Conservation (phyloP, 2,113 vertebrate species). For the Naja naja region DNA sequence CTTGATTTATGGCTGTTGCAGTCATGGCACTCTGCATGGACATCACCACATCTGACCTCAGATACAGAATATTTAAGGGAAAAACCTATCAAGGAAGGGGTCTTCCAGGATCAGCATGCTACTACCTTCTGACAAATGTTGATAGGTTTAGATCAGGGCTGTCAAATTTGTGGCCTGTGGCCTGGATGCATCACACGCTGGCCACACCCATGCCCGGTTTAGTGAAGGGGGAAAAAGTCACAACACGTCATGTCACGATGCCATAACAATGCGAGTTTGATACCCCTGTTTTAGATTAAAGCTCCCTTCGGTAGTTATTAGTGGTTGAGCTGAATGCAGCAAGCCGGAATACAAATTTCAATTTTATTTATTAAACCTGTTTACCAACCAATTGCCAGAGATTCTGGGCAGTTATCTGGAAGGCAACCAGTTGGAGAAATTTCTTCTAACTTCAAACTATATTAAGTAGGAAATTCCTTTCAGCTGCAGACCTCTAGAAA, state of each 20-base stretch:
- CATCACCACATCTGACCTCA: background rate
- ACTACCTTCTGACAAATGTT: background rate
- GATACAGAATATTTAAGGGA: background rate
- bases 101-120: background rate
- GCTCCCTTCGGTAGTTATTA: background rate
- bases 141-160: background rate
- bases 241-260: too few species aligned
- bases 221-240: too few species aligned
- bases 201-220: too few species aligned
- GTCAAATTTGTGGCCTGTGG: too few species aligned
- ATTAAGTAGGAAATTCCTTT: background rate
- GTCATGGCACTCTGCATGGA: background rate
- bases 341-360: background rate
- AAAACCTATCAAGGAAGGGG: background rate
- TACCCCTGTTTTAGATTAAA: background rate
- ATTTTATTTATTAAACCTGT: background rate
- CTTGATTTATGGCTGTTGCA: background rate
- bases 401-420: background rate
- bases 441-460: background rate
- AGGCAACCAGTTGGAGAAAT: background rate
- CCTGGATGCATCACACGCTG: too few species aligned
- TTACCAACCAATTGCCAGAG: background rate
- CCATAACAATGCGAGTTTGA: too few species aligned
- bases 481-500: background rate
- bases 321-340: background rate